Percentiles rank a stretch among this genome's conserved stretches.
Conservation (phyloP, 2,888 invertebrate genomes). For the Trissolcus japonicus region DNA sequence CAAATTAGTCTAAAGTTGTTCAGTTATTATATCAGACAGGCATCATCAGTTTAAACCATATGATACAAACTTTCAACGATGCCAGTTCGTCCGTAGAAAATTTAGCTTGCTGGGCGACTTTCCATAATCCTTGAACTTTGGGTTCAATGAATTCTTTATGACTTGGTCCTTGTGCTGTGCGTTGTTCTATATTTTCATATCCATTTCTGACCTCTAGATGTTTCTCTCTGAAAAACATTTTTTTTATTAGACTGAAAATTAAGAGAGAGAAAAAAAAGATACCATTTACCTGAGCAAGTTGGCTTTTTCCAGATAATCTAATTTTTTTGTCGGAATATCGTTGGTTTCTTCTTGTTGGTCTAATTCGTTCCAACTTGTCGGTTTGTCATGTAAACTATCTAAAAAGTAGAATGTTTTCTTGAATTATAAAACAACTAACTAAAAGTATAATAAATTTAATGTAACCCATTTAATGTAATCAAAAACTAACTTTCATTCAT, state of each 20-base stretch:
- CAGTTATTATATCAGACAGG: neutral
- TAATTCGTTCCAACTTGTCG: slow-evolving; percentile 85
- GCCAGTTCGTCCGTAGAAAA: slow-evolving; percentile 89
- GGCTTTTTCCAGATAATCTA: slow-evolving; percentile 82
- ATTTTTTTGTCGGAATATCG: slow-evolving; percentile 78
- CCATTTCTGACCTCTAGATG: slow-evolving; percentile 87
- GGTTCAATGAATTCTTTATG: slow-evolving; percentile 93
- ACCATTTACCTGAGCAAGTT: slow-evolving; percentile 80
- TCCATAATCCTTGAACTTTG: slow-evolving; percentile 93
- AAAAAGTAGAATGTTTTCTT: slow-evolving; percentile 17
- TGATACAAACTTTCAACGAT: slow-evolving; percentile 83
- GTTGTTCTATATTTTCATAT: slow-evolving; percentile 85
- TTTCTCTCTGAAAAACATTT: slow-evolving; percentile 79
- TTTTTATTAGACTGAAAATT: neutral
- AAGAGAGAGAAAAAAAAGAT: neutral
- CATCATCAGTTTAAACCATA: neutral
- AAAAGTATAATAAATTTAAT: slow-evolving; percentile 10
- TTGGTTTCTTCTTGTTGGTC: slow-evolving; percentile 77
- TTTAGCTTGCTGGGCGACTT: slow-evolving; percentile 86
- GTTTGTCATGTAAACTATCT: slow-evolving; percentile 86
- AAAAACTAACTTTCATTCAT: slow-evolving; percentile 81
- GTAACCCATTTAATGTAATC: neutral
- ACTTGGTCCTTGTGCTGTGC: slow-evolving; percentile 86
- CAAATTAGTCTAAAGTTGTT: too few relatives aligned
- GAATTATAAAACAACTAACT: slow-evolving; percentile 7